Evolutionary conservation across 2,113 vertebrate genomes (phyloP).

Genomic region (Sigmodon hispidus): DNA sequence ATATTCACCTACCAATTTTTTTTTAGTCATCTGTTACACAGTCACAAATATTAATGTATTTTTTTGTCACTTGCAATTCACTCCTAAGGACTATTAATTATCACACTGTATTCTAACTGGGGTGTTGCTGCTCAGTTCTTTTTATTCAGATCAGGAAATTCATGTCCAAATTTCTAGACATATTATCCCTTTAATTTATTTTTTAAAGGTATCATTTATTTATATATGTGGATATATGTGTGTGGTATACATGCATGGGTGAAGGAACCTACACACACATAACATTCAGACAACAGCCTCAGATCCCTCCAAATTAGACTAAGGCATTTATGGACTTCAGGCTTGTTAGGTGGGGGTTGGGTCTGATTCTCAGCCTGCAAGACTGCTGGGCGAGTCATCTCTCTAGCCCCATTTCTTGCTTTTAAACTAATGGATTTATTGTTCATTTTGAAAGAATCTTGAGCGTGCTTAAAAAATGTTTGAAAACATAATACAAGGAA

Average conservation of each 20-base stretch:
- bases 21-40: neutral
- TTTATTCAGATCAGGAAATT: neutral
- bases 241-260: neutral
- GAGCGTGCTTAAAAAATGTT: neutral
- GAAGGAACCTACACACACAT: too few relatives aligned
- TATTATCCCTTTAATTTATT: neutral
- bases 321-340: neutral
- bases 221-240: neutral
- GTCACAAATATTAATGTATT: neutral
- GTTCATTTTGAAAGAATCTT: conserved; percentile 1
- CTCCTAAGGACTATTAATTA: neutral
- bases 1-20: neutral
- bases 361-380: neutral
- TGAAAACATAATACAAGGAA: neutral
- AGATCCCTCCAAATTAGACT: neutral
- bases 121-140: neutral
- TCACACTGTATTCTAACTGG: neutral
- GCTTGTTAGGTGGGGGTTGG: neutral
- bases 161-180: neutral
- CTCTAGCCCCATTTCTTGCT: neutral
- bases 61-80: neutral
- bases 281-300: neutral
- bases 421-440: neutral
- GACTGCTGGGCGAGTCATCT: neutral
- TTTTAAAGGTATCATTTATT: neutral